Percentiles rank a stretch among this genome's conserved stretches.
Evolutionary conservation across 2,797 vertebrate species (phyloP).

Genomic region (Cryptoblepharus egeriae): DNA sequence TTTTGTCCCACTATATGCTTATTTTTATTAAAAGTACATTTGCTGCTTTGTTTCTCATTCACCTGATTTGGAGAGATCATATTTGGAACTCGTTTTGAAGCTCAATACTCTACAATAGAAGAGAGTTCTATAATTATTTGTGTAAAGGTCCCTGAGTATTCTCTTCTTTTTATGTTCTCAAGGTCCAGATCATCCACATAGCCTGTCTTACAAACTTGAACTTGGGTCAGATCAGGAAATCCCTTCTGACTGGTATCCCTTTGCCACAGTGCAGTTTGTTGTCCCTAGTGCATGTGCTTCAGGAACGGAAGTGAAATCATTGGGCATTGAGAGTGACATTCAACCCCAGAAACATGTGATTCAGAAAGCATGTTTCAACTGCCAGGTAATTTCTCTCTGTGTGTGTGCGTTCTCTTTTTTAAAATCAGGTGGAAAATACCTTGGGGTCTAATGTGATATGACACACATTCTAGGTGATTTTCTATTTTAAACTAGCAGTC

Average conservation of each 20-base stretch:
- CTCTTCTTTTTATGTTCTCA: conserved; percentile 39
- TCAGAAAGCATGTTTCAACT: conserved; percentile 88
- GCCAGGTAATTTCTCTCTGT: conserved; percentile 82
- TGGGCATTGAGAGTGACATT: conserved; percentile 89
- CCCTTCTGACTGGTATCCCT: conserved; percentile 91
- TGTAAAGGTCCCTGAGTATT: not conserved
- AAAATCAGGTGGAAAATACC: not conserved
- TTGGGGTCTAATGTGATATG: not conserved
- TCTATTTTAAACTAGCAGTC: too few species aligned
- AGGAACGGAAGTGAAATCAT: conserved; percentile 85
- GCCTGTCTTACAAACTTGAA: conserved; percentile 93
- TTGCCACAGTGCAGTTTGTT: conserved; percentile 91
- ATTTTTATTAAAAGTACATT: too few species aligned
- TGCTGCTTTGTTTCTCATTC: too few species aligned
- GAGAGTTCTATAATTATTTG: not conserved
- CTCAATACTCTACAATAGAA: too few species aligned
- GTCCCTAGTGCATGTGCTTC: conserved; percentile 86
- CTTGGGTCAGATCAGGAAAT: conserved; percentile 97
- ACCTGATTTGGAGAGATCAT: too few species aligned
- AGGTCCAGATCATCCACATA: conserved; percentile 94
- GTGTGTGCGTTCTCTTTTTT: not conserved
- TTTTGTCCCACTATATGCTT: too few species aligned
- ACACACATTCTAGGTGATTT: too few species aligned
- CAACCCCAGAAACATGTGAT: conserved; percentile 92
- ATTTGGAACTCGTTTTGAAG: too few species aligned